A percentile compares a stretch with the other conserved stretches of the same genome.
Conservation (phyloP, 1,140 invertebrate genomes). For the Pseudomyrmex gracilis region DNA sequence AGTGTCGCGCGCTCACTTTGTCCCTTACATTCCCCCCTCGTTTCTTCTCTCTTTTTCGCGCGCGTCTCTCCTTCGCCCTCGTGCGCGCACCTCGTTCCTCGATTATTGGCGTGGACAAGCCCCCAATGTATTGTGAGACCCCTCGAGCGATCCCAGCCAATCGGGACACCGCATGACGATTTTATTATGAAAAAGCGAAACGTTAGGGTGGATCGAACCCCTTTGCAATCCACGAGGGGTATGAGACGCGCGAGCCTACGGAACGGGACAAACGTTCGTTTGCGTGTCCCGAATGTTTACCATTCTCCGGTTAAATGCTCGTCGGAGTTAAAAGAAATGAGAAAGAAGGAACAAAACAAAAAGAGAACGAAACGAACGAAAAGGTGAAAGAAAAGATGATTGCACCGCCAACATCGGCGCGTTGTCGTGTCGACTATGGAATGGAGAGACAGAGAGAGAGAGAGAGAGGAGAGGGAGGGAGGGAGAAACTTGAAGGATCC, state of each 20-base stretch:
- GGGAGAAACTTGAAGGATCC: conserved; percentile 32
- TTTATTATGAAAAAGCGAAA: conserved; percentile 75
- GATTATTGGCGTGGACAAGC: conserved; percentile 81
- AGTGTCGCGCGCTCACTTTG: conserved; percentile 61
- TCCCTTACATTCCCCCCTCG: conserved; percentile 35
- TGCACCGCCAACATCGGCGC: conserved; percentile 62
- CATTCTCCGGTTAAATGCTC: conserved; percentile 71
- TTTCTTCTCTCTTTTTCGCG: conserved; percentile 39
- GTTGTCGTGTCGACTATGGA: conserved; percentile 48
- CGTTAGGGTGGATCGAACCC: conserved; percentile 73
- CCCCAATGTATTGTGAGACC: conserved; percentile 69
- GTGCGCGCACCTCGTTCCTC: conserved; percentile 76
- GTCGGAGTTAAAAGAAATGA: conserved; percentile 40
- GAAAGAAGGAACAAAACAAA: not conserved
- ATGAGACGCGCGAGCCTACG: conserved; percentile 50
- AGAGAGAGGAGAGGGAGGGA: no score
- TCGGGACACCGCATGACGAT: conserved; percentile 72
- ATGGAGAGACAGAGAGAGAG: no score
- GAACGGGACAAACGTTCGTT: conserved; percentile 61
- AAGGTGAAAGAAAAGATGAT: conserved; percentile 75
- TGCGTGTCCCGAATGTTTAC: conserved; percentile 78
- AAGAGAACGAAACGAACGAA: conserved; percentile 67
- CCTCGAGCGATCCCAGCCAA: conserved; percentile 72
- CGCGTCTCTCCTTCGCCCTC: conserved; percentile 7
- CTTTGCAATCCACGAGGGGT: conserved; percentile 59